phyloP scores from a whole-genome alignment of 2,797 vertebrate species.

The Coendou prehensilis region DNA sequence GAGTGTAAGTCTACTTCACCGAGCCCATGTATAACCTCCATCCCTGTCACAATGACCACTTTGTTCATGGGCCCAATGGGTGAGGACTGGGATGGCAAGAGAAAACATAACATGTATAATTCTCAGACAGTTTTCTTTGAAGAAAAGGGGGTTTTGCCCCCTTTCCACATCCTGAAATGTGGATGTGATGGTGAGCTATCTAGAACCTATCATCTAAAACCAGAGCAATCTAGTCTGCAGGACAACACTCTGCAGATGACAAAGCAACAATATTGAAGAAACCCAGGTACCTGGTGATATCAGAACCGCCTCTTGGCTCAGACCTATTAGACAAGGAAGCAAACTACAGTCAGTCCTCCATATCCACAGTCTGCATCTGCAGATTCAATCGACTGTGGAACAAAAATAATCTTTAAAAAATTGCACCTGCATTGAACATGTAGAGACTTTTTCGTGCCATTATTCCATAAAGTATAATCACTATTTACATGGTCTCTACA shows the following conservation, averaged over 20 bases:
- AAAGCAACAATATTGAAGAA: neutral
- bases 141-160: neutral
- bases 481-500: neutral
- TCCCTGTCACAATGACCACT: too few species aligned
- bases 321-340: neutral
- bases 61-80: too few species aligned
- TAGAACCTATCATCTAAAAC: neutral
- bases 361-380: neutral
- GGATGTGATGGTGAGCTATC: neutral
- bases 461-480: neutral
- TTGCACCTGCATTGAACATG: neutral
- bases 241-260: neutral
- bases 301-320: neutral
- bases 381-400: neutral
- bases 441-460: neutral
- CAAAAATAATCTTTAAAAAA: neutral
- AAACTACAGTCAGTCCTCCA: neutral
- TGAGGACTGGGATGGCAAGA: neutral
- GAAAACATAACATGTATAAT: neutral
- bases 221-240: too few species aligned
- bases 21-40: neutral
- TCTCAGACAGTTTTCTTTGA: neutral
- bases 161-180: neutral
- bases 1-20: neutral
- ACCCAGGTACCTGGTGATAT: neutral